Conservation (phyloP, 2,797 vertebrate genomes). For the Luscinia megarhynchos region DNA sequence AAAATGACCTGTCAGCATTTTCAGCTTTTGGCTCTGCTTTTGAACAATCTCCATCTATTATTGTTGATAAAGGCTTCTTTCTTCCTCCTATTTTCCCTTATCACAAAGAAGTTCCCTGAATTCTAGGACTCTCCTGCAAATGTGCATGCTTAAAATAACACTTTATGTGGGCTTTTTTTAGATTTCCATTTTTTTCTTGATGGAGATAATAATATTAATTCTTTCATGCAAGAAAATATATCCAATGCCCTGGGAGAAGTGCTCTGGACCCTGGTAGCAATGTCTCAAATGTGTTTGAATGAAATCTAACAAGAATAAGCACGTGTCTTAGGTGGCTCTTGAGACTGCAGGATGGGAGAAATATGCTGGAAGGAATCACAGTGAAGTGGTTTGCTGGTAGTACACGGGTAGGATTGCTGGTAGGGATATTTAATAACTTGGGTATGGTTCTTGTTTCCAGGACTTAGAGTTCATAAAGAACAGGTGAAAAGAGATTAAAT, state of each 20-base stretch:
- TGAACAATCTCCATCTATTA: not conserved
- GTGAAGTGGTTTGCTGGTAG: not conserved
- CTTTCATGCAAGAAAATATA: not conserved
- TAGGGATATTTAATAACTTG: slow-evolving; percentile 34
- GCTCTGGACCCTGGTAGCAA: not conserved
- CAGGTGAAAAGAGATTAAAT: slow-evolving; percentile 35
- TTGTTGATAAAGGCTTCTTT: not conserved
- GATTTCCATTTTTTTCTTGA: not conserved
- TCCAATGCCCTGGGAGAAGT: not conserved
- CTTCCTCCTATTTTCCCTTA: not conserved
- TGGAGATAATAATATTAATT: not conserved
- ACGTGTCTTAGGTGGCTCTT: not conserved
- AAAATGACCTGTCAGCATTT: not conserved
- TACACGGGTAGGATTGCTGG: not conserved
- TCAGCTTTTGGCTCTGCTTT: slow-evolving; percentile 8
- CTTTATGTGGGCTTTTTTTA: not conserved
- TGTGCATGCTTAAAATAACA: not conserved
- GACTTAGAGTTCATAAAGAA: slow-evolving; percentile 53
- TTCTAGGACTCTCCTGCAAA: not conserved
- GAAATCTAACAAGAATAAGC: not conserved
- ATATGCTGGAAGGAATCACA: not conserved
- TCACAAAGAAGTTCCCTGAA: not conserved
- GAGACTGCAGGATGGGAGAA: not conserved
- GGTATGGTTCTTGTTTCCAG: slow-evolving; percentile 36
- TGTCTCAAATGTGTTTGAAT: not conserved